Evolutionary conservation across 2,113 vertebrate genomes (phyloP).

Genomic region (Pyxicephalus adspersus): DNA sequence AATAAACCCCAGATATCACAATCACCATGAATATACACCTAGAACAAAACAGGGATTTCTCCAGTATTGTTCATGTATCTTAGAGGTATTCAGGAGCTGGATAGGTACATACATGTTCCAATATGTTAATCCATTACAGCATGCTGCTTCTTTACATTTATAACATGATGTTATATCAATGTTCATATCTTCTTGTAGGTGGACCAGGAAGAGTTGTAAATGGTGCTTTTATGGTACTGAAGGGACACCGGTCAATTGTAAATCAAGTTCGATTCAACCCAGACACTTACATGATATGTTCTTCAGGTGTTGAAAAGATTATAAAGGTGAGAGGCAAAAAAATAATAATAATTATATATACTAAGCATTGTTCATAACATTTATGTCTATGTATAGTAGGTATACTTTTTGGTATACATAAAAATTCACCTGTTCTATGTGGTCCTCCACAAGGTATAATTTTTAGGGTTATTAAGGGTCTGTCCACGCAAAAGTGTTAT

Average conservation of each 20-base stretch:
- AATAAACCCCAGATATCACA: constrained; percentile 12
- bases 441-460: too few relatives aligned
- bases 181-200: constrained; percentile 69
- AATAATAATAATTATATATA: too few relatives aligned
- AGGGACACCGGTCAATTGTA: constrained; percentile 97
- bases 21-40: constrained; percentile 33
- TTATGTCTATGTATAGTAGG: too few relatives aligned
- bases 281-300: constrained; percentile 98
- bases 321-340: constrained; percentile 88
- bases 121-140: background rate
- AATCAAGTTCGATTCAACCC: constrained; percentile 99
- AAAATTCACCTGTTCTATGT: too few relatives aligned
- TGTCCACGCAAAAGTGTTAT: too few relatives aligned
- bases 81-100: background rate
- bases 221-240: constrained; percentile 96
- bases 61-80: background rate
- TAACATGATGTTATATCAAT: background rate
- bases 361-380: too few relatives aligned
- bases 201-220: constrained; percentile 93
- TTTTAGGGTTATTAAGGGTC: too few relatives aligned
- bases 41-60: constrained; percentile 2
- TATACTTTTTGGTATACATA: too few relatives aligned
- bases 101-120: background rate
- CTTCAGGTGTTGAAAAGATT: constrained; percentile 97
- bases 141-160: background rate